A percentile compares a stretch with the other conserved stretches of the same genome.
These are phyloP conservation scores for Aporophyla nigra DNA, from an alignment of 2,888 invertebrate species.

Conservation along the genomic window DNA sequence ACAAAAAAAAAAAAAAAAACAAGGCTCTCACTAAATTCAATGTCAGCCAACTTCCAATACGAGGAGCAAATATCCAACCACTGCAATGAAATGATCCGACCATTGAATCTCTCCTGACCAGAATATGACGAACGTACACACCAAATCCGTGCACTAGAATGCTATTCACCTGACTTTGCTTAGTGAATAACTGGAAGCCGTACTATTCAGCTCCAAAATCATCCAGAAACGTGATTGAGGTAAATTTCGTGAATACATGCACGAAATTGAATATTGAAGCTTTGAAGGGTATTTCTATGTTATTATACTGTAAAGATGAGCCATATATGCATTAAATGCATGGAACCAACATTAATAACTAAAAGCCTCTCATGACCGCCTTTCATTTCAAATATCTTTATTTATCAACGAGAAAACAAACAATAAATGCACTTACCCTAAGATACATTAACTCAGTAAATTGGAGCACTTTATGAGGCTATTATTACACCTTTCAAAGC, in stretches of 20 bases:
- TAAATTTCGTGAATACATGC: background rate
- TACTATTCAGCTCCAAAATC: constrained; percentile 7
- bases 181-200: background rate
- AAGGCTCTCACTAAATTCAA: too few relatives aligned
- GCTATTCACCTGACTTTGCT: background rate
- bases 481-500: too few relatives aligned
- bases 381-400: too few relatives aligned
- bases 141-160: background rate
- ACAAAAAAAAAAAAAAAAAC: too few relatives aligned
- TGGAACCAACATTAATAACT: background rate
- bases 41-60: too few relatives aligned
- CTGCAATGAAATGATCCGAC: background rate
- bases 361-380: background rate
- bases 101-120: background rate
- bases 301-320: background rate
- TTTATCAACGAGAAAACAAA: too few relatives aligned
- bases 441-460: too few relatives aligned
- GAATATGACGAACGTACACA: background rate
- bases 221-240: background rate
- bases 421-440: too few relatives aligned
- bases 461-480: too few relatives aligned
- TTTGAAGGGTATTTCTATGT: background rate
- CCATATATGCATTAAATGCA: background rate
- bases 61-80: background rate
- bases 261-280: background rate